Base-by-base conservation (phyloP, 2,797 vertebrate species). In the Glyptemys insculpta region DNA sequence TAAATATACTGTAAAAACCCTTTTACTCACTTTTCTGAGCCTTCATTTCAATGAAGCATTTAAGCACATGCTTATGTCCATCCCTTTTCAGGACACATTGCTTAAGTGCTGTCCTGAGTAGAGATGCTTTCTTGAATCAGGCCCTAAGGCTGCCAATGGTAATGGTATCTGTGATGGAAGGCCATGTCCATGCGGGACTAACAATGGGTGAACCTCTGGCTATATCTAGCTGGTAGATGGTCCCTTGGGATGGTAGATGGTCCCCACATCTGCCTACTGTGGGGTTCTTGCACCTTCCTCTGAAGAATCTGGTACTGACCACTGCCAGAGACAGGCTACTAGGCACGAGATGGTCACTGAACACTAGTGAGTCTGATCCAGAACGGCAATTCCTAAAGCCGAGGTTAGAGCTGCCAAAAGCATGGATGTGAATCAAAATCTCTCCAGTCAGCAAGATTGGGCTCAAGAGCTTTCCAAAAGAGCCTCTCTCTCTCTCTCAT, bases 61-160 rank as follows among this genome's bases (percentile, higher is more conserved):
- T 68, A 65, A 29, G 4, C 37, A 79, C 37, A 1, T 27, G 65
- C 65, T 91, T 15, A 79, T 82, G 79, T 23, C 81, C 9, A 65
- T 12, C 41, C 25, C 11, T 14, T 8, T 79, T 15, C 65, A 3
- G 0, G 21, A 50, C 79, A 0, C 6, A 8, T 56, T 31, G 10
- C 86, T 89, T 92, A 54, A 65, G 87, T 81, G 44, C 19, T 85
- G 85, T 79, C 41, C 53, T 81, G 31, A 14, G 50, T 4, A 72
- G n/a, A 76, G 19, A 49, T 18, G 3, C 81, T 85, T 94, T 91
- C 34, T 12, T 29, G n/a, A 8, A 12, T 14, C 10, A 87, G n/a
- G 74, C 0, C 6, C 18, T 49, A 5, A 27, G 74, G 44, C 23
- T 29, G 25, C 44, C 41, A 76, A 4, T 27, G 74, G 44, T 27